phyloP scores from a whole-genome alignment of 1,140 invertebrate species.

The Drosophila sturtevanti region DNA sequence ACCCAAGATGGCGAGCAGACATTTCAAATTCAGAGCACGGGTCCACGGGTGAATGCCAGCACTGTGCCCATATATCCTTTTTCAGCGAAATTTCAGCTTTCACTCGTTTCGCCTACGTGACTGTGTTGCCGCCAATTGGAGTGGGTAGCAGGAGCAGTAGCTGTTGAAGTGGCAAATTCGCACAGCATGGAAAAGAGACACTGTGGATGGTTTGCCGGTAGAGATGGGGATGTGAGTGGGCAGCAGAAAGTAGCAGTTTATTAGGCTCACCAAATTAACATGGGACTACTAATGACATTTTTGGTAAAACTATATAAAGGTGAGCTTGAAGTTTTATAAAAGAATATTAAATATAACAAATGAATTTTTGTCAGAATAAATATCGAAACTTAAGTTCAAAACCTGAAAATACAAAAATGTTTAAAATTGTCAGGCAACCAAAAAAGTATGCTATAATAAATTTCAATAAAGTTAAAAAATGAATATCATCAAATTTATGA shows the following conservation, averaged over 20 bases:
- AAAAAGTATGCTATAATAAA: neutral
- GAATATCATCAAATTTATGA: neutral
- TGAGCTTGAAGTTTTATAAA: too few relatives aligned
- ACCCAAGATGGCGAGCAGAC: slow-evolving; percentile 63
- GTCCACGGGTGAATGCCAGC: slow-evolving; percentile 64
- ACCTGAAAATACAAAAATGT: neutral
- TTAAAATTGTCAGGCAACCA: neutral
- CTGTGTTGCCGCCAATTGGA: slow-evolving; percentile 64
- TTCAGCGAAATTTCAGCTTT: slow-evolving; percentile 79
- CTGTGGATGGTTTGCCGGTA: neutral
- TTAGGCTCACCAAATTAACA: slow-evolving; percentile 81
- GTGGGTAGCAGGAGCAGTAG: slow-evolving; percentile 38
- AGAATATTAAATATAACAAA: too few relatives aligned
- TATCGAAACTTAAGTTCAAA: neutral
- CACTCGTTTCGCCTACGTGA: slow-evolving; percentile 75
- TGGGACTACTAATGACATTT: slow-evolving; percentile 67
- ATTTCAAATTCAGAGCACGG: slow-evolving; percentile 68
- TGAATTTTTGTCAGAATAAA: neutral
- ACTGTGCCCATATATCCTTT: slow-evolving; percentile 77
- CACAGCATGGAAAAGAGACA: slow-evolving; percentile 47
- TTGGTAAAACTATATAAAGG: slow-evolving; percentile 27
- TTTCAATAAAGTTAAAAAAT: neutral
- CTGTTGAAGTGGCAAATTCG: slow-evolving; percentile 83
- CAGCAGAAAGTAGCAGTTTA: slow-evolving; percentile 75
- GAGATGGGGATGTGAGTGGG: neutral